Base-by-base conservation (phyloP, 2,113 vertebrate species). In the Cyanoderma ruficeps region DNA sequence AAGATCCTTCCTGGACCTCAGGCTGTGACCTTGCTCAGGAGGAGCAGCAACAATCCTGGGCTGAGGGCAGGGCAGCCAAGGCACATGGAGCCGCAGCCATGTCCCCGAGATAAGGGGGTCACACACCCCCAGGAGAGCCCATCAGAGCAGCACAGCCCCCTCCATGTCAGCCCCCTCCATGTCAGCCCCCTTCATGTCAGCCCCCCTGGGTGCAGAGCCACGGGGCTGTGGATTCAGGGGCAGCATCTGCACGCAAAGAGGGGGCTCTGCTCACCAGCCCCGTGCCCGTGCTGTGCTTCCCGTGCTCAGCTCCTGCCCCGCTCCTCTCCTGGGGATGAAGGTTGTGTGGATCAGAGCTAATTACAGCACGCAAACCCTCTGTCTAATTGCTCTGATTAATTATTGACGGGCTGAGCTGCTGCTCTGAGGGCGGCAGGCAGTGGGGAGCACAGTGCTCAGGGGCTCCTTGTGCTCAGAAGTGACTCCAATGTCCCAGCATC, bases 351-450 rank as follows among this genome's bases (percentile, higher is more conserved):
- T 97, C 97, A 96, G 84, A 96, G 97, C 97, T 98, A 97, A 98
- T 97, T 97, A 98, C 97, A 83, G 97, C 96, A 96, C 96, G 97
- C 96, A 98, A 98, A 76, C 68, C 72, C 96, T 97, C 97, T 98
- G 96, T 84, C 97, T 99, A 98, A 99, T 99, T 98, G 98, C 97
- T 94, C 92, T 95, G 91, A 93, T 99, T 97, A 98, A 99, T 98
- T 98, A 98, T 98, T 98, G 93, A 98, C 82, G 86, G 50, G 72
- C 83, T 96, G 96, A 83, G 84, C 80, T 63, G 96, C 96, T 96
- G 93, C 94, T 97, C 47, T 68, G 93, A 88, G 95, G 96, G 81
- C 83, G 85, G 49, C 86, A 93, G 89, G 96, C 65, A 92, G 65
- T 17, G 27, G 79, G 90, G 89, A 91, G 81, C 77, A 31, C 92